Evolutionary conservation across 2,797 vertebrate genomes (phyloP).

Genomic region (Xyrichtys novacula): DNA sequence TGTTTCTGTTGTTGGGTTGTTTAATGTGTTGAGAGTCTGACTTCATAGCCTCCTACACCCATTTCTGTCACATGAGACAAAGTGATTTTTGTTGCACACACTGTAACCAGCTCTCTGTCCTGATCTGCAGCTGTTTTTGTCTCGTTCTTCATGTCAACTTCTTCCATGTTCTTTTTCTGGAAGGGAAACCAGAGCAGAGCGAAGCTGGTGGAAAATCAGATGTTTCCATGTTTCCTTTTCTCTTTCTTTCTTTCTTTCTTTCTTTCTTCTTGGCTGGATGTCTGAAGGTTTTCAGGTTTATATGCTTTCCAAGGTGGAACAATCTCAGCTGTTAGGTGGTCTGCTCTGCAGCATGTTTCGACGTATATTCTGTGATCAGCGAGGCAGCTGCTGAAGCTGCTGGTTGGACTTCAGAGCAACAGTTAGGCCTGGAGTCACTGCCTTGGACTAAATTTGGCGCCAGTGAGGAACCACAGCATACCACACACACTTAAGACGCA

Average conservation of each 20-base stretch:
- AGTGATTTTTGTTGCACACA: conserved; percentile 32
- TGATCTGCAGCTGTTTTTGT: conserved; percentile 24
- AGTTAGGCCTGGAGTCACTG: conserved; percentile 62
- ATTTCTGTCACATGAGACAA: conserved; percentile 40
- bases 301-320: conserved; percentile 21
- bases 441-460: conserved; percentile 81
- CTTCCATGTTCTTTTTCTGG: conserved; percentile 33
- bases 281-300: conserved; percentile 41
- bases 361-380: background rate
- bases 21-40: background rate
- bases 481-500: conserved; percentile 62
- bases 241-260: conserved; percentile 3
- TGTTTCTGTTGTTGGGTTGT: background rate
- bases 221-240: background rate
- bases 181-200: conserved; percentile 21
- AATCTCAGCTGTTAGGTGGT: conserved; percentile 19
- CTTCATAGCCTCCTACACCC: conserved; percentile 50
- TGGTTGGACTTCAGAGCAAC: conserved; percentile 57
- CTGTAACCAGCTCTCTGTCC: conserved; percentile 11
- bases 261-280: conserved; percentile 18
- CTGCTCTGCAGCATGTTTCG: background rate
- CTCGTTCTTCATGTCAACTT: conserved; percentile 33
- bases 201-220: conserved; percentile 56
- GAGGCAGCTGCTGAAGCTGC: conserved; percentile 40
- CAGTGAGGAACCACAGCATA: conserved; percentile 74